A percentile compares a stretch with the other conserved stretches of the same genome.
These are phyloP conservation scores for Acronicta alni DNA, from an alignment of 2,888 invertebrate species.

Conservation along the genomic window DNA sequence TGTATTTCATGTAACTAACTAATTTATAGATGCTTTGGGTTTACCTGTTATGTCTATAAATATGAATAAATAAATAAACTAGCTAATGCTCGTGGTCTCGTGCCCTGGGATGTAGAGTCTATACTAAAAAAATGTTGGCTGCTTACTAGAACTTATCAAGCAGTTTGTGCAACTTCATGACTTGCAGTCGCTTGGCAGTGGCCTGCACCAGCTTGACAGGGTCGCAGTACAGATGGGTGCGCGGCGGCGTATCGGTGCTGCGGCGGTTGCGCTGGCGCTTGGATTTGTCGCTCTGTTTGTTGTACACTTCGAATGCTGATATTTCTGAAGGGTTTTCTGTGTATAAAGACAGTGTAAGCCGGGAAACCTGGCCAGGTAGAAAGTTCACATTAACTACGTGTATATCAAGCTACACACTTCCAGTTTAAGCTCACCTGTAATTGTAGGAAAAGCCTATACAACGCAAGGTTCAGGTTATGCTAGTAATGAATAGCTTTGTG, in stretches of 20 bases:
- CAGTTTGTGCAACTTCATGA: slow-evolving; percentile 84
- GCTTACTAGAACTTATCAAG: slow-evolving; percentile 85
- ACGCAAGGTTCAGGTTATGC: too few relatives aligned
- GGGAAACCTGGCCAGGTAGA: not conserved
- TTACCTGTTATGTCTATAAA: too few relatives aligned
- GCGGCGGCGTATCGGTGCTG: slow-evolving; percentile 63
- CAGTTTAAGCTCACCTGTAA: too few relatives aligned
- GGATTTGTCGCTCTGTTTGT: slow-evolving; percentile 65
- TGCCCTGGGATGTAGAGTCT: too few relatives aligned
- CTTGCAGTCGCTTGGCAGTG: slow-evolving; percentile 87
- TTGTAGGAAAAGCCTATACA: too few relatives aligned
- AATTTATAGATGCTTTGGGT: too few relatives aligned
- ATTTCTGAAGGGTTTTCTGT: slow-evolving; percentile 80
- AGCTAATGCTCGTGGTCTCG: too few relatives aligned
- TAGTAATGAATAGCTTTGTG: too few relatives aligned
- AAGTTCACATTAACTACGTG: too few relatives aligned
- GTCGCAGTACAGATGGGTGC: slow-evolving; percentile 76
- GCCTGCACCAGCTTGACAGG: slow-evolving; percentile 89
- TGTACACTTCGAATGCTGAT: slow-evolving; percentile 87
- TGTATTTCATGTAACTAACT: too few relatives aligned
- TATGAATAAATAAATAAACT: too few relatives aligned
- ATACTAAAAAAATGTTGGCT: not conserved
- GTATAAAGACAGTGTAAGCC: not conserved
- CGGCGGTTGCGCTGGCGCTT: slow-evolving; percentile 67
- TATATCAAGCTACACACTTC: too few relatives aligned